phyloP scores from a whole-genome alignment of 2,797 vertebrate genomes.

The Pteropus rufus region DNA sequence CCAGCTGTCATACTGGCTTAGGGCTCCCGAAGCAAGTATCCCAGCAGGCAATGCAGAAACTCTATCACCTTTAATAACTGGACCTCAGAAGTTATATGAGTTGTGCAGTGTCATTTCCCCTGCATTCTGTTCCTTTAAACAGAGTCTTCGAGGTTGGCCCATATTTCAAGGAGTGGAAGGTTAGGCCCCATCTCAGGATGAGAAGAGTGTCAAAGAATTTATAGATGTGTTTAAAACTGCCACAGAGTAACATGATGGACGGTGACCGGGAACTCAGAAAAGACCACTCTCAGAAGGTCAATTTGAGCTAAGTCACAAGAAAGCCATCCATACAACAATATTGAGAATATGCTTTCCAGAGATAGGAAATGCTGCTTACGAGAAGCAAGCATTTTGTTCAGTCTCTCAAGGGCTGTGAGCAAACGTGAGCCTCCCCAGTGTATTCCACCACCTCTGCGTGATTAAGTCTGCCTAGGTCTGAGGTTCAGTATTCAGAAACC shows the following conservation, averaged over 20 bases:
- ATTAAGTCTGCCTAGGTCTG: neutral
- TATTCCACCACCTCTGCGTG: fast-evolving
- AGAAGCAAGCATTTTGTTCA: neutral
- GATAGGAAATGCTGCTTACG: neutral
- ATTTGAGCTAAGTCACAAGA: neutral
- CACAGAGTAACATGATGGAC: neutral
- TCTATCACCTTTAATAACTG: neutral
- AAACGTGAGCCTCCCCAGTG: neutral
- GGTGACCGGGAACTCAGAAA: neutral
- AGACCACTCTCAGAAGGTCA: neutral
- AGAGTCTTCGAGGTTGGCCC: neutral
- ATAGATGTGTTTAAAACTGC: neutral
- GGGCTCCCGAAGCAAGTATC: neutral
- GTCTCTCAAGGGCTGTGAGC: neutral
- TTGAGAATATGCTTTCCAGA: neutral
- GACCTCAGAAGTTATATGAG: neutral
- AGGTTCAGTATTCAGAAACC: neutral
- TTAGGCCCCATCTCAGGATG: neutral
- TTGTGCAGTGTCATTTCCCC: neutral
- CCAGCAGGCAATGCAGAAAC: neutral
- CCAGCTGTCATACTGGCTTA: neutral
- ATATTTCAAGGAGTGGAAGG: neutral
- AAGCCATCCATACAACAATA: neutral
- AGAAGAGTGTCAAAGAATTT: neutral
- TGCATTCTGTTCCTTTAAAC: neutral